Conservation (phyloP, 2,113 vertebrate species). For the Sorex fumeus region DNA sequence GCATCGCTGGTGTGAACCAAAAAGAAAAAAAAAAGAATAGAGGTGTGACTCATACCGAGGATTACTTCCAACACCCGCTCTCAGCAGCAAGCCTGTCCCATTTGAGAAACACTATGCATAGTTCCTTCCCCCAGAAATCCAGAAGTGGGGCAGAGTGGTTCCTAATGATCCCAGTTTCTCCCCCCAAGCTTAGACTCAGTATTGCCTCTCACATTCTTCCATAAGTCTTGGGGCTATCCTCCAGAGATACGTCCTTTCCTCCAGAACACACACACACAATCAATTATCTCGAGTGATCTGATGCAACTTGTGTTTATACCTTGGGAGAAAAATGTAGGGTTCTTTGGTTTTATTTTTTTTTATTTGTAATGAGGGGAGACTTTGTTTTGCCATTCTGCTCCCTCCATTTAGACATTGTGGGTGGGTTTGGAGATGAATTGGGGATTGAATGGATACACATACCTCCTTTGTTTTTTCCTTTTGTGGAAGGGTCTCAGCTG, state of each 20-base stretch:
- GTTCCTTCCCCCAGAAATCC: neutral
- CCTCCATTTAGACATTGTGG: constrained; percentile 71
- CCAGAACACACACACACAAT: constrained; percentile 28
- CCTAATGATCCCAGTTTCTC: constrained; percentile 22
- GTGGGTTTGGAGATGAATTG: constrained; percentile 77
- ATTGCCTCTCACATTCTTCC: constrained; percentile 32
- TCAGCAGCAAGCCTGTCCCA: neutral
- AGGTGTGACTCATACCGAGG: neutral
- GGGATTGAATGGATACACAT: neutral
- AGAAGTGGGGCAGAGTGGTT: neutral
- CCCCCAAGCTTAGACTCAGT: neutral
- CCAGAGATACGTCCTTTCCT: neutral
- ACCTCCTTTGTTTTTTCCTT: constrained; percentile 81
- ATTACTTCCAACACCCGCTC: neutral
- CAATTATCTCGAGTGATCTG: constrained; percentile 37
- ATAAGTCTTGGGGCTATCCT: neutral
- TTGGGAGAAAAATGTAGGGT: constrained; percentile 53
- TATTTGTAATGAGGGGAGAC: neutral
- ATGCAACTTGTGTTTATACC: constrained; percentile 61
- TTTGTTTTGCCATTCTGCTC: constrained; percentile 68
- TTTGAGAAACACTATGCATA: neutral
- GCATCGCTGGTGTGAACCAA: no score
- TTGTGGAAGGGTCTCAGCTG: constrained; percentile 81
- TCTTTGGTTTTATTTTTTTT: neutral
- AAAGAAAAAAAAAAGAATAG: no score